Evolutionary conservation across 2,888 invertebrate genomes (phyloP).

Genomic region (Caenorhabditis sp.): DNA sequence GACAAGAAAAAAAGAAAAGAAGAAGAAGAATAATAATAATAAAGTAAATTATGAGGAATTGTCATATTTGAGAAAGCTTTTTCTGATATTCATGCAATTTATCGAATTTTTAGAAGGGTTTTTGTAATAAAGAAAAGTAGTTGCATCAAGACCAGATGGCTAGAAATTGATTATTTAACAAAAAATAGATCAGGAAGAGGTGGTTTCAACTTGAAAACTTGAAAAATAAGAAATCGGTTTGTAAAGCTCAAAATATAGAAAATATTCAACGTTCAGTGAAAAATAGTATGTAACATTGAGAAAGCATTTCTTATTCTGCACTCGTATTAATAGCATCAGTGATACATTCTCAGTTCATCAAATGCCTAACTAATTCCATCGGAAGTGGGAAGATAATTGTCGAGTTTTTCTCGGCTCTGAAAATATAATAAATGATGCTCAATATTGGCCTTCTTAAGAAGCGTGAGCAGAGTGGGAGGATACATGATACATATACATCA

Average conservation of each 20-base stretch:
- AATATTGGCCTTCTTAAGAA: background rate
- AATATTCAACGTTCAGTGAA: background rate
- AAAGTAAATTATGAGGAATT: slow-evolving; percentile 17
- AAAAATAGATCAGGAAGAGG: no score
- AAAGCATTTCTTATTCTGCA: slow-evolving; percentile 27
- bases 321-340: slow-evolving; percentile 43
- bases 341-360: slow-evolving; percentile 81
- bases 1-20: background rate
- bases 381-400: slow-evolving; percentile 90
- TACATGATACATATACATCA: slow-evolving; percentile 87
- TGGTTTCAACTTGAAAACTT: background rate
- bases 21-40: background rate
- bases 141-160: background rate
- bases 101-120: background rate
- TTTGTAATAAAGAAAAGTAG: background rate
- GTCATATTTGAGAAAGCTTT: slow-evolving; percentile 14
- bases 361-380: slow-evolving; percentile 88
- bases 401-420: slow-evolving; percentile 82
- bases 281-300: slow-evolving; percentile 5
- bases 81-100: slow-evolving; percentile 42
- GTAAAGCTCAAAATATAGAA: slow-evolving; percentile 2
- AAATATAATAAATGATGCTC: slow-evolving; percentile 27
- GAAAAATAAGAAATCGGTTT: no score
- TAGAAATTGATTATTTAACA: background rate
- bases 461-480: slow-evolving; percentile 88